Conservation (phyloP, 2,797 vertebrate species). For the Heteromormyrus szaboi region DNA sequence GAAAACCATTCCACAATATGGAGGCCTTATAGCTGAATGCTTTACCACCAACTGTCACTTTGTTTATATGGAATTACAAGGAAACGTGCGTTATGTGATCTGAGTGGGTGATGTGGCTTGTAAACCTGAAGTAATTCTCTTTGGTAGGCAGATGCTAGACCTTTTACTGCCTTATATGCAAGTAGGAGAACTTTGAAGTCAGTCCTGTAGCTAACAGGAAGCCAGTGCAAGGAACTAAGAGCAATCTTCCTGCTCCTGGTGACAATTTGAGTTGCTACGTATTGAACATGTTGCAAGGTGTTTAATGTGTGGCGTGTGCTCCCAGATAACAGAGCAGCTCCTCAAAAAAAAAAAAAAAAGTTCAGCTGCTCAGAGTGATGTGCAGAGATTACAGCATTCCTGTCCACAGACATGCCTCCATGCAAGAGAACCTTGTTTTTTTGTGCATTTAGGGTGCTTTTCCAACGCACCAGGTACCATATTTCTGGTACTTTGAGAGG, state of each 20-base stretch:
- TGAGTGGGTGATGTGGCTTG: neutral
- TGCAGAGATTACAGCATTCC: neutral
- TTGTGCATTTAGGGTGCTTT: neutral
- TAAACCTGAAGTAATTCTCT: neutral
- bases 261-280: neutral
- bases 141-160: neutral
- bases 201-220: neutral
- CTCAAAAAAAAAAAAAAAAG: neutral
- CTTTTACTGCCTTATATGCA: neutral
- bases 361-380: neutral
- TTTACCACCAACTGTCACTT: neutral
- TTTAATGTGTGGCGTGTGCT: neutral
- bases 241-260: neutral
- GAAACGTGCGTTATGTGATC: neutral
- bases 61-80: neutral
- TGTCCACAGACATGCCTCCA: neutral
- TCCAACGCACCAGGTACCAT: neutral
- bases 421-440: neutral
- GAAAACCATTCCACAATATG: neutral
- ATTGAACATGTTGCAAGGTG: neutral
- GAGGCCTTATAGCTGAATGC: neutral
- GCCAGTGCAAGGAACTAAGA: neutral
- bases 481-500: neutral
- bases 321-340: neutral
- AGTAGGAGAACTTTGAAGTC: neutral